phyloP scores from a whole-genome alignment of 2,888 invertebrate genomes.

The Cosmorhoe ocellata region DNA sequence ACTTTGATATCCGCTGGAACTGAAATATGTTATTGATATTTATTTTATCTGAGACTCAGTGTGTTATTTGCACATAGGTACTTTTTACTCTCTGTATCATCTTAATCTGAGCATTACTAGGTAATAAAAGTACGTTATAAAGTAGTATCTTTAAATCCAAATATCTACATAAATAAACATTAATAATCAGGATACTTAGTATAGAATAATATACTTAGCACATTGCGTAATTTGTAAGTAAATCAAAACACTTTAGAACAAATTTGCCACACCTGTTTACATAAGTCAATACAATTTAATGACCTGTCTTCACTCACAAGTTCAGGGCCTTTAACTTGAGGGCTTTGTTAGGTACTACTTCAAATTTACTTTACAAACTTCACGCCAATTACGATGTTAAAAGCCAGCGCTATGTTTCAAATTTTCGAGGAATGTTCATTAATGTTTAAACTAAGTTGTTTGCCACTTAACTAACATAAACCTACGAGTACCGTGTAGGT shows the following conservation, averaged over 20 bases:
- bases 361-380: conserved; percentile 40
- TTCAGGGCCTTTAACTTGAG: conserved; percentile 17
- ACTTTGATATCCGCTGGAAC: conserved; percentile 30
- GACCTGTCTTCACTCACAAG: conserved; percentile 7
- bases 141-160: no score
- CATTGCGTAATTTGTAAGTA: neutral
- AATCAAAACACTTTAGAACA: conserved; percentile 9
- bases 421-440: conserved; percentile 38
- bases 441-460: conserved; percentile 29
- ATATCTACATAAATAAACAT: no score
- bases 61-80: no score
- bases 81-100: no score
- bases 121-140: no score
- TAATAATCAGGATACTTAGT: no score
- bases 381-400: conserved; percentile 40
- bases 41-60: conserved; percentile 15
- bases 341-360: conserved; percentile 20
- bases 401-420: conserved; percentile 32
- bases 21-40: conserved; percentile 33
- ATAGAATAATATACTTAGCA: conserved; percentile 1
- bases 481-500: conserved; percentile 29
- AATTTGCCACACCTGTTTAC: conserved; percentile 7
- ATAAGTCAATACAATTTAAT: conserved; percentile 14
- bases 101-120: no score
- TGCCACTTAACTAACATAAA: conserved; percentile 31